A percentile compares a stretch with the other conserved stretches of the same genome.
Evolutionary conservation across 2,888 invertebrate species (phyloP).

Genomic region (Latrodectus hesperus): DNA sequence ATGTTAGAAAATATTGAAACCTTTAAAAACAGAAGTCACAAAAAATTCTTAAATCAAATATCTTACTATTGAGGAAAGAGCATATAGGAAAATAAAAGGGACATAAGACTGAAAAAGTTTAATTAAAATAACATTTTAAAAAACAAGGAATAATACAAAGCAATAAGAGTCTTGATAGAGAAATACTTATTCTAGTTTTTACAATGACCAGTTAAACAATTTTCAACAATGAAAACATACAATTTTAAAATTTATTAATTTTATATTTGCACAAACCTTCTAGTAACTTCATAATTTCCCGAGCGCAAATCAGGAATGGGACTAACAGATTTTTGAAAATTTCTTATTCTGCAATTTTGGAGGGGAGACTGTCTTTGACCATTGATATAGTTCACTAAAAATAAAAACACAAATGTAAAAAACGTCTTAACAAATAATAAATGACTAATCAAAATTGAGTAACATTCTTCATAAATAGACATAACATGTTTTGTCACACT

Average conservation of each 20-base stretch:
- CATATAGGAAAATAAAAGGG: too few relatives aligned
- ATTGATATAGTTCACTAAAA: slow-evolving; percentile 58
- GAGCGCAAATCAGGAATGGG: slow-evolving; percentile 90
- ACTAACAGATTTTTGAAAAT: slow-evolving; percentile 86
- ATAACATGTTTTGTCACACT: too few relatives aligned
- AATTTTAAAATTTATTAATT: too few relatives aligned
- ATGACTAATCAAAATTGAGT: not conserved
- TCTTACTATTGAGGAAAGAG: too few relatives aligned
- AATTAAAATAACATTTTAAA: slow-evolving; percentile 1
- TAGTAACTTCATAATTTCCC: slow-evolving; percentile 65
- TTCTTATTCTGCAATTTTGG: slow-evolving; percentile 72
- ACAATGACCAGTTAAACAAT: too few relatives aligned
- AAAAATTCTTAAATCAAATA: too few relatives aligned
- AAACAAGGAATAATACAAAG: not conserved
- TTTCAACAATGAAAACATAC: too few relatives aligned
- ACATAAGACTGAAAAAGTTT: not conserved
- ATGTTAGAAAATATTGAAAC: too few relatives aligned
- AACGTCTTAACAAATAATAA: not conserved
- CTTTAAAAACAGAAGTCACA: too few relatives aligned
- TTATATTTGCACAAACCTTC: slow-evolving; percentile 25
- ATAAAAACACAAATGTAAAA: not conserved
- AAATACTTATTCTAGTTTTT: too few relatives aligned
- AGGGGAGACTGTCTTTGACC: slow-evolving; percentile 71
- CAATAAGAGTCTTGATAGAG: too few relatives aligned
- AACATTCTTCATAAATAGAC: too few relatives aligned